Conservation (phyloP, 2,113 vertebrate genomes). For the Myrmophylax atrothorax region DNA sequence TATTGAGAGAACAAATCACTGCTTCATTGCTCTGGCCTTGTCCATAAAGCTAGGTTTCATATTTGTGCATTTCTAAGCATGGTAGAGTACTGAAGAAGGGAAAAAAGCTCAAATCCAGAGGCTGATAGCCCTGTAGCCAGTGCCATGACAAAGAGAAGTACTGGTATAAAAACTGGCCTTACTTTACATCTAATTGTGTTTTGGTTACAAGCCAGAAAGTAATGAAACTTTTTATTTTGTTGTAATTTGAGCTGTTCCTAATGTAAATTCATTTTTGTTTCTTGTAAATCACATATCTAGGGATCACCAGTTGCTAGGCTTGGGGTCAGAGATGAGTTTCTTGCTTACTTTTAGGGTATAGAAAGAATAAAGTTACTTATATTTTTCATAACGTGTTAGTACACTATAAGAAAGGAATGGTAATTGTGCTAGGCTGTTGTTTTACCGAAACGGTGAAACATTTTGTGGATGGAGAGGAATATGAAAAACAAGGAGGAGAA, state of each 20-base stretch:
- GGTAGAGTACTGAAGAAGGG: neutral
- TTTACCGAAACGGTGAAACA: neutral
- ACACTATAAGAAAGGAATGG: neutral
- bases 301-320: neutral
- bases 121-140: neutral
- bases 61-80: neutral
- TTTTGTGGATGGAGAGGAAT: neutral
- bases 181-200: neutral
- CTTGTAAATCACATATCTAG: neutral
- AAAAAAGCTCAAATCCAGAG: neutral
- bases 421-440: neutral
- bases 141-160: neutral
- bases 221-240: neutral
- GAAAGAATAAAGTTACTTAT: neutral
- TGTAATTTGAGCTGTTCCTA: neutral
- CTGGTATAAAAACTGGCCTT: neutral
- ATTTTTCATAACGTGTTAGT: neutral
- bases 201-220: neutral
- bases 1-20: slow-evolving; percentile 49
- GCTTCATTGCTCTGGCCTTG: neutral
- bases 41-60: slow-evolving; percentile 3
- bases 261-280: neutral
- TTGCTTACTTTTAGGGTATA: neutral
- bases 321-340: neutral
- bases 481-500: neutral